A percentile compares a stretch with the other conserved stretches of the same genome.
Conservation (phyloP, 2,797 vertebrate species). For the Sebastes flavidus region DNA sequence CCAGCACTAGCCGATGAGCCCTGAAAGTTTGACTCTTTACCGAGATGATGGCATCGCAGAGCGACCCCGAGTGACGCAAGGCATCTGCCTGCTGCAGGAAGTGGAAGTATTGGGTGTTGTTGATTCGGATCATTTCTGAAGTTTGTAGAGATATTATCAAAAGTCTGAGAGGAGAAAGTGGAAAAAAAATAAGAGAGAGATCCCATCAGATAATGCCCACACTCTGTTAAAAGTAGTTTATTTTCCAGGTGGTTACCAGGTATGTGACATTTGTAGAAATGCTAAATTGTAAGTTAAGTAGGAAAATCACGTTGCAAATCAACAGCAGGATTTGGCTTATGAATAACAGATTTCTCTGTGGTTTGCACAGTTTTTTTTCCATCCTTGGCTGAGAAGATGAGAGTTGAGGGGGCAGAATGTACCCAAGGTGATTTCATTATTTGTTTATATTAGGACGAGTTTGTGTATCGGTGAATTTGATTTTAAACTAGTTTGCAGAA, state of each 20-base stretch:
- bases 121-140: constrained; percentile 79
- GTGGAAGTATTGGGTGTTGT: constrained; percentile 82
- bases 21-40: constrained; percentile 82
- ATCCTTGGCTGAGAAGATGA: background rate
- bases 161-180: constrained; percentile 40
- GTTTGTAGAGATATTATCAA: background rate
- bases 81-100: constrained; percentile 82
- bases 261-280: constrained; percentile 27
- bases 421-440: background rate
- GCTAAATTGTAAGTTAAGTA: background rate
- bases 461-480: background rate
- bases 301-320: constrained; percentile 33
- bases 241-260: background rate
- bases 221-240: background rate
- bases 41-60: constrained; percentile 84
- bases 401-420: constrained; percentile 31
- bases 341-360: constrained; percentile 28
- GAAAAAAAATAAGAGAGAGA: background rate
- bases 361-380: constrained; percentile 17
- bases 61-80: constrained; percentile 76
- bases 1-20: constrained; percentile 86
- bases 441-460: background rate
- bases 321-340: constrained; percentile 2
- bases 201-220: constrained; percentile 16
- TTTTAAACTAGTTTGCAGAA: background rate